A percentile compares a stretch with the other conserved stretches of the same genome.
These are phyloP conservation scores for Pandemis heparana DNA, from an alignment of 2,888 invertebrate genomes.

Conservation along the genomic window DNA sequence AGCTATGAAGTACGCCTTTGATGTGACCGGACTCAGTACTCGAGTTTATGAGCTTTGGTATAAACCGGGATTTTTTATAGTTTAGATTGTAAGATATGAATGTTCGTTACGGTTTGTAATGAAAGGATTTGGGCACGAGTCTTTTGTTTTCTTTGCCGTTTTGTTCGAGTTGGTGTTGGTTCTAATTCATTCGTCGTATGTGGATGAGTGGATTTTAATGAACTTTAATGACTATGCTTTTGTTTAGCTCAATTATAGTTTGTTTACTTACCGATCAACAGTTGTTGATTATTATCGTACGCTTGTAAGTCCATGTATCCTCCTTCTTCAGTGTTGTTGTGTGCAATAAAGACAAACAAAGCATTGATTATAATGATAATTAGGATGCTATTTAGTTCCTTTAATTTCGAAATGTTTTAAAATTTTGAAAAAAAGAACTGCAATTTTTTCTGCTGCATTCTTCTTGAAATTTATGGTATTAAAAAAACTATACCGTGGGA, in stretches of 20 bases:
- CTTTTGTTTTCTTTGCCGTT: conserved; percentile 46
- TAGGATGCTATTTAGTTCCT: background rate
- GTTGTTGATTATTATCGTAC: conserved; percentile 75
- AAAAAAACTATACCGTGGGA: no score
- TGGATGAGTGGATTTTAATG: conserved; percentile 6
- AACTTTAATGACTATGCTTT: background rate
- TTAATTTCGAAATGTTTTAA: no score
- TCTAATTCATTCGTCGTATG: conserved; percentile 37
- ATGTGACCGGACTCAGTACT: conserved; percentile 58
- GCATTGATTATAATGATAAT: conserved; percentile 5
- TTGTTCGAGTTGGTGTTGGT: conserved; percentile 33
- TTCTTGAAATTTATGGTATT: no score
- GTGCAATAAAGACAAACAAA: conserved; percentile 36
- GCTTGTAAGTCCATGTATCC: conserved; percentile 75
- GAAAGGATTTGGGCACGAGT: conserved; percentile 56
- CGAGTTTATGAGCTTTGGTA: conserved; percentile 59
- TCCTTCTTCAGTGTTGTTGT: conserved; percentile 56
- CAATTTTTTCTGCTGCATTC: no score
- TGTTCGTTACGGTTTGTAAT: conserved; percentile 50
- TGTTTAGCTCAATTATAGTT: conserved; percentile 1
- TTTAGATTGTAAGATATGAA: conserved; percentile 58
- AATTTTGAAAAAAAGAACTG: no score
- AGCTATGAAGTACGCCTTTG: conserved; percentile 63
- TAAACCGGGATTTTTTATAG: conserved; percentile 67
- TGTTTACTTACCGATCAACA: conserved; percentile 70